Evolutionary conservation across 1,140 invertebrate species (phyloP), one percentile per base, ranked within the genome.

Genomic region (Pemphigus obesinymphae): DNA sequence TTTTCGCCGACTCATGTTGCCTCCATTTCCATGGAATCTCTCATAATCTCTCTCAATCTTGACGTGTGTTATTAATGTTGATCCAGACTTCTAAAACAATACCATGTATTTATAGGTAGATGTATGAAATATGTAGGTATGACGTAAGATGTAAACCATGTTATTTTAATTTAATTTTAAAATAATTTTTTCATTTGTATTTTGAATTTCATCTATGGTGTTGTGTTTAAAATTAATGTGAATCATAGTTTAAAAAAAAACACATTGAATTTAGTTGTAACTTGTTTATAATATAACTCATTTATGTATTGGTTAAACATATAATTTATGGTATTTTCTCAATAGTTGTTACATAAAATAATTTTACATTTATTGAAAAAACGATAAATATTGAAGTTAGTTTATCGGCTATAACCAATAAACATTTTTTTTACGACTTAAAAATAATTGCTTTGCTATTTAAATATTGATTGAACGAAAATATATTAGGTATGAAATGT

Each of bases 1-100:
- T 61, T 80, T 58, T 31, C n/a, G 53, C 6, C 17, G 34, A 63
- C 15, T 61, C 53, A 61, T 20, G 53, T 63, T 80, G 76, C 55
- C 50, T 58, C 53, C 40, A 61, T 63, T 61, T 80, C 13, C 34
- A 76, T 37, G n/a, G 48, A 23, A 26, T 37, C n/a, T 76, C 58
- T 55, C 58, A 23, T 55, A 76, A 58, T 78, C 58, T 78, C 73
- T 78, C 7, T 37, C 50, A 53, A 78, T 78, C 73, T 78, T 58
- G 73, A 78, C 50, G 50, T 37, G 8, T 58, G 53, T 78, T 55
- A 78, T 58, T 78, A 78, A 78, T 78, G 73, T 78, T 78, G 50
- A 78, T 43, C 40, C 50, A 58, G 50, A 58, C 50, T 58, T 26
- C 34, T 40, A 78, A 78, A 78, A 78, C 73, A 40, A 58, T 58